Base-by-base conservation (phyloP, 1,140 invertebrate species). In the Tetramorium alpestre region DNA sequence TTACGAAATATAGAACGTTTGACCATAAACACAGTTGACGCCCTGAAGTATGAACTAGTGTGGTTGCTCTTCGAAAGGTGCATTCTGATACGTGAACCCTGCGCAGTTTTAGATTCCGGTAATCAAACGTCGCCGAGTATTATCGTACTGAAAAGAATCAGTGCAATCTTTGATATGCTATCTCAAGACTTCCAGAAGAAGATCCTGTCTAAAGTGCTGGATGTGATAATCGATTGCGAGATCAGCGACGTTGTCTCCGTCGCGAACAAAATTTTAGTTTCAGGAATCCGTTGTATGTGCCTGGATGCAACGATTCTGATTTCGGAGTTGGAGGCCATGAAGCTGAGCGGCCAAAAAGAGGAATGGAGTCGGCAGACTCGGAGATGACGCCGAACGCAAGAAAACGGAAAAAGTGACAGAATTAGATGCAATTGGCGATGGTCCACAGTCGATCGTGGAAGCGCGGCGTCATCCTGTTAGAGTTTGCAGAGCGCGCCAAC, bases 401-500 rank as follows among this genome's bases (percentile, higher is more conserved):
- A 38, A 58, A 11, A 8, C 22, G 60, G 1, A 90, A 73, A 38
- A 95, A 94, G 77, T 94, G 95, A 75, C 93, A 95, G 6, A 92
- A 94, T 16, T 72, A 85, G 22, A 51, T 84, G 0, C 69, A 86
- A 25, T 82, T 88, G 18, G 96, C 96, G 92, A 93, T 97, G 38
- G 95, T 96, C 44, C 97, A 96, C 90, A 97, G 95, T 0, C 89
- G 95, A 2, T 95, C 96, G 84, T 99, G 98, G 98, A 97, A 97
- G 93, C 95, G 97, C 51, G 97, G 98, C 1, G 96, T 97, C 56
- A 97, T 97, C 0, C 93, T 99, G 0, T 92, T 99, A 1, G 98
- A 99, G 95, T 97, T 98, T 84, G 96, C 98, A 10, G 98, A 99
- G 93, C 98, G 98, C 92, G 98, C 98, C 89, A 97, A 97, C 92